These are phyloP conservation scores for Eremophila alpestris DNA, from an alignment of 2,797 vertebrate species.

Conservation along the genomic window DNA sequence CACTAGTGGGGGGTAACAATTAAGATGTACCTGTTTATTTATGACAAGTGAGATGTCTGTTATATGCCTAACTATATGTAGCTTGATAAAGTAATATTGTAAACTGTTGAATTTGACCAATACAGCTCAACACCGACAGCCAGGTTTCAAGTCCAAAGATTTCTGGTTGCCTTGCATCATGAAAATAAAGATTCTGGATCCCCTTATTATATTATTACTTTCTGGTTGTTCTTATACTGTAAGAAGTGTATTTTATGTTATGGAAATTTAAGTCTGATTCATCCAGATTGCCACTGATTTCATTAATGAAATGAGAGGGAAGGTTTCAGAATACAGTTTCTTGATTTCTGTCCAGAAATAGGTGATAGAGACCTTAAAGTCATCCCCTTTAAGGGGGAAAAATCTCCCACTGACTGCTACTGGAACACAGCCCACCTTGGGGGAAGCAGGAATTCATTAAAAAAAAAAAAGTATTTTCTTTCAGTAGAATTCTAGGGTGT, in stretches of 20 bases:
- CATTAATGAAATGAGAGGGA: neutral
- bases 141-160: neutral
- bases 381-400: rapidly evolving
- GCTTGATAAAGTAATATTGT: neutral
- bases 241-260: conserved; percentile 38
- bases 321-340: neutral
- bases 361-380: neutral
- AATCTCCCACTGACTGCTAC: neutral
- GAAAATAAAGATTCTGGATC: neutral
- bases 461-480: neutral
- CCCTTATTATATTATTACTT: conserved; percentile 12
- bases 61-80: neutral
- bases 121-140: neutral
- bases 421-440: neutral
- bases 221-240: conserved; percentile 17
- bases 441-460: neutral
- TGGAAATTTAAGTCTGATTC: conserved; percentile 55
- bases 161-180: neutral
- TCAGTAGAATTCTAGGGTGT: neutral
- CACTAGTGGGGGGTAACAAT: neutral
- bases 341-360: neutral
- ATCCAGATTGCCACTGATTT: conserved; percentile 38
- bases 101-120: neutral
- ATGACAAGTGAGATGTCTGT: neutral
- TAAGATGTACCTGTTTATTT: neutral